Evolutionary conservation across 2,113 vertebrate species (phyloP), one percentile per base, ranked within the genome.

Genomic region (Cyprinodon brontotheroides): DNA sequence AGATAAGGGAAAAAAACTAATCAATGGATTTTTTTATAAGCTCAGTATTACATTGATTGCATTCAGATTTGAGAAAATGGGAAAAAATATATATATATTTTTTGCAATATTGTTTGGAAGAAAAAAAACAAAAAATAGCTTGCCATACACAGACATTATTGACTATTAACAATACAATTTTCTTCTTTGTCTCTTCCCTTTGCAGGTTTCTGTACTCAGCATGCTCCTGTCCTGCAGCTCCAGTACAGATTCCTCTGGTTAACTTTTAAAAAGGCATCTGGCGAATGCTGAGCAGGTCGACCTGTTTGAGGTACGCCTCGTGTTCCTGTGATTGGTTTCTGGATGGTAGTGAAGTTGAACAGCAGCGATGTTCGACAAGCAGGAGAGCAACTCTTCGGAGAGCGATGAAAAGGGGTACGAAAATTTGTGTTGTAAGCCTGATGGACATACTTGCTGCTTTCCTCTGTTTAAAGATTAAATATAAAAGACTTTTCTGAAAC

Each of bases 381-480:
- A 88, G 87, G 91, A 92, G 70, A 90, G 87, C 81, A 90, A 85
- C 83, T 91, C 87, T 36, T 93, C 92, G 11, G 92, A 93, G 84
- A 88, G 91, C 75, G 91, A 93, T 38, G 91, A 94, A 79, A 92
- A 90, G 92, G 85, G 92, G 93, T 94, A 83, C 92, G 92, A 57
- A 4, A 9, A 43, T 37, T 41, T 37, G 61, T 59, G 20, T 39
- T 61, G 22, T 4, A 43, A 74, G 43, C 15, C 10, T 60, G 64
- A 66, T 62, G 13, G 48, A 66, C 13, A 43, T 47, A 5, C 64
- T 61, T 29, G 39, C 64, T 66, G 64, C 40, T 38, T 57, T 68
- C 4, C 41, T 6, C 2, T 11, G 9, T 7, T 7, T 20, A 17
- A 53, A 53, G 50, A 20, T 1, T 20, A 45, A 45, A 45, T 41